Evolutionary conservation across 2,113 vertebrate genomes (phyloP).

Genomic region (Catagonus wagneri): DNA sequence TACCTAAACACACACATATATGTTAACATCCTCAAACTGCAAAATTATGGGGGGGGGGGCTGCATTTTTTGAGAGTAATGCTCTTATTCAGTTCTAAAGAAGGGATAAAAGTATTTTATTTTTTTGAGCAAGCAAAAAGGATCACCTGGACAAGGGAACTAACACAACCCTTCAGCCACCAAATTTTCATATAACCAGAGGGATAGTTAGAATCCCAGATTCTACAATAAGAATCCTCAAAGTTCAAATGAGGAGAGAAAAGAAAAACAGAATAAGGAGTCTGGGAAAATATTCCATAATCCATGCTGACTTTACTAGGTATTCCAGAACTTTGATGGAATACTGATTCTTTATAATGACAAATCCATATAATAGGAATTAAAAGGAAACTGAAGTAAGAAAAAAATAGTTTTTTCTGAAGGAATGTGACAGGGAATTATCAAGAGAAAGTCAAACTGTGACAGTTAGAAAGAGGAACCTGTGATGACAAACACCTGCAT

Average conservation of each 20-base stretch:
- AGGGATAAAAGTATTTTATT: background rate
- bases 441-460: background rate
- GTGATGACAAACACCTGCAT: background rate
- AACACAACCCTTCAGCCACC: background rate
- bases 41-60: background rate
- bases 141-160: background rate
- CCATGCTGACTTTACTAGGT: background rate
- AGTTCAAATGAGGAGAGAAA: background rate
- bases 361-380: background rate
- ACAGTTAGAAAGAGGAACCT: background rate
- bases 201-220: background rate
- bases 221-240: background rate
- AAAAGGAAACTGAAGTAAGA: background rate
- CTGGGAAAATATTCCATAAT: slow-evolving; percentile 29
- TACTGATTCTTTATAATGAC: background rate
- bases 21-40: background rate
- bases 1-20: background rate
- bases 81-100: slow-evolving; percentile 14
- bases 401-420: background rate
- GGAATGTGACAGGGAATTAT: background rate
- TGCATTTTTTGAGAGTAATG: slow-evolving; percentile 1
- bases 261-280: slow-evolving; percentile 26
- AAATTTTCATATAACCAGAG: background rate
- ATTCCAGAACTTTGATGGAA: slow-evolving; percentile 59
- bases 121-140: slow-evolving; percentile 18